phyloP scores from a whole-genome alignment of 2,888 invertebrate species.

The Eumacrocentrus americanus region DNA sequence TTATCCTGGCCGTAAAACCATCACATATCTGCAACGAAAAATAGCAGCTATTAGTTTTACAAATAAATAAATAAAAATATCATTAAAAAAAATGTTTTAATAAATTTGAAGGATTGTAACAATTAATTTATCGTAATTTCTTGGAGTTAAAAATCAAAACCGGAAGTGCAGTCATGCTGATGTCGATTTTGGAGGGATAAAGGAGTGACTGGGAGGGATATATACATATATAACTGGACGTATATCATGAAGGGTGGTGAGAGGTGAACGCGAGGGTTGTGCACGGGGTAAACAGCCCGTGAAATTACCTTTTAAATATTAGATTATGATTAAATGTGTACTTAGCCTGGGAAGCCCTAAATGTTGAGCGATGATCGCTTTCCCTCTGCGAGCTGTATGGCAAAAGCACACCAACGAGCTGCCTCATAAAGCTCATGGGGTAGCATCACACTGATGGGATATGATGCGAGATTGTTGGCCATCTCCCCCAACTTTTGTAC shows the following conservation, averaged over 20 bases:
- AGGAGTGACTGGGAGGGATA: slow-evolving; percentile 24
- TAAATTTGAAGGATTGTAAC: neutral
- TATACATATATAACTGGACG: slow-evolving; percentile 37
- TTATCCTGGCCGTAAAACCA: neutral
- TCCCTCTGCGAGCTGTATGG: slow-evolving; percentile 30
- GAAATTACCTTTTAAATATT: slow-evolving; percentile 63
- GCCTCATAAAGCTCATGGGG: slow-evolving; percentile 47
- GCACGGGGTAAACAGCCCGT: slow-evolving; percentile 59
- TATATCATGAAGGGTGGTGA: slow-evolving; percentile 31
- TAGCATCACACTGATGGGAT: slow-evolving; percentile 35
- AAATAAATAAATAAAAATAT: neutral
- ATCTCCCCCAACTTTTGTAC: slow-evolving; percentile 39
- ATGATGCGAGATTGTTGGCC: slow-evolving; percentile 38
- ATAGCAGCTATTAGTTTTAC: neutral
- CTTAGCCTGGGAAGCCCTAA: slow-evolving; percentile 54
- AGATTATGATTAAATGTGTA: slow-evolving; percentile 62
- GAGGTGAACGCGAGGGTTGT: slow-evolving; percentile 39
- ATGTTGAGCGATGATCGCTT: slow-evolving; percentile 47
- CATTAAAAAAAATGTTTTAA: neutral
- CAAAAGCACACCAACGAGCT: slow-evolving; percentile 23
- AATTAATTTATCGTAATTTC: neutral
- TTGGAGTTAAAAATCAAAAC: slow-evolving; percentile 22
- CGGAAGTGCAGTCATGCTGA: slow-evolving; percentile 29
- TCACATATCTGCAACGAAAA: neutral
- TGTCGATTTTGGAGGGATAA: slow-evolving; percentile 27